These are phyloP conservation scores for Cryptosula pallasiana DNA, from an alignment of 2,888 invertebrate species.

Conservation along the genomic window DNA sequence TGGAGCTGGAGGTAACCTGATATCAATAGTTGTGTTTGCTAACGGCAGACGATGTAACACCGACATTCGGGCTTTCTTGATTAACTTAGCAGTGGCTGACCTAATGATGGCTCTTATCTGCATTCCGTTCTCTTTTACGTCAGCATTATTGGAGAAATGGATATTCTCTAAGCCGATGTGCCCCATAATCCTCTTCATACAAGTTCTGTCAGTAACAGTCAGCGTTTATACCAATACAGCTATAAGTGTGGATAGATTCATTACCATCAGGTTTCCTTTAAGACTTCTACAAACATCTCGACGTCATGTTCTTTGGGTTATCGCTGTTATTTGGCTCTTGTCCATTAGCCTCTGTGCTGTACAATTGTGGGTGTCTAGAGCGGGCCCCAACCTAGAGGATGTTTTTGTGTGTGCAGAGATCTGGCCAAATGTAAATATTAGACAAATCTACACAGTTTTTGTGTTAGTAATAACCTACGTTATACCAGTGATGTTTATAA, in stretches of 20 bases:
- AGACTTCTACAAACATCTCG: constrained; percentile 37
- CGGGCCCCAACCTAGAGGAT: constrained; percentile 26
- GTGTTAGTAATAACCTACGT: constrained; percentile 43
- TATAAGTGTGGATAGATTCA: constrained; percentile 56
- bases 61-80: constrained; percentile 63
- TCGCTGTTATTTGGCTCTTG: constrained; percentile 53
- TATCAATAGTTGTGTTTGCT: constrained; percentile 55
- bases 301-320: constrained; percentile 51
- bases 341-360: constrained; percentile 48
- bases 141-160: constrained; percentile 54
- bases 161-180: constrained; percentile 56
- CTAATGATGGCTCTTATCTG: constrained; percentile 84
- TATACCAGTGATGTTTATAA: constrained; percentile 52
- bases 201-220: constrained; percentile 54
- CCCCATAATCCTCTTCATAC: constrained; percentile 56
- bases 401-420: constrained; percentile 33
- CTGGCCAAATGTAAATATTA: constrained; percentile 36
- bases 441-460: constrained; percentile 39
- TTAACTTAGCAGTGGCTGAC: constrained; percentile 77
- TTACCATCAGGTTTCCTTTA: constrained; percentile 45
- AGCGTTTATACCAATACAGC: constrained; percentile 56
- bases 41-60: constrained; percentile 48
- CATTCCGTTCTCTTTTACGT: constrained; percentile 74
- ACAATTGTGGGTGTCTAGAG: constrained; percentile 46
- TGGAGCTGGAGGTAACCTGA: constrained; percentile 54